Conservation (phyloP, 2,113 vertebrate genomes). For the Entelurus aequoreus region DNA sequence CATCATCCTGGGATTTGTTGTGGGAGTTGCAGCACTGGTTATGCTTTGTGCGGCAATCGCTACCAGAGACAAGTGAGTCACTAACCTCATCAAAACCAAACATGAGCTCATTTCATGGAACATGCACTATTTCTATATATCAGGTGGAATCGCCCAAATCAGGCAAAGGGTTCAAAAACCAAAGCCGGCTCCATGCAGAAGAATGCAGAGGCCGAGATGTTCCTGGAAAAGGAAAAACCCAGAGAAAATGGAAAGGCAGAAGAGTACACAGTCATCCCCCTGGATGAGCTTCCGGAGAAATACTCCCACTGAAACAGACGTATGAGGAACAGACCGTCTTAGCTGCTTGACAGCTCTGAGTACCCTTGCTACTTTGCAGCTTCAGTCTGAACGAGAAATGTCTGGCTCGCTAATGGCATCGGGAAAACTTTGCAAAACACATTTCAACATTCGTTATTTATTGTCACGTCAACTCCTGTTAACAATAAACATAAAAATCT, state of each 20-base stretch:
- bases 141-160: slow-evolving; percentile 50
- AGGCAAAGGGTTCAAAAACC: not conserved
- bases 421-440: slow-evolving; percentile 5
- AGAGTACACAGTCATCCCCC: slow-evolving; percentile 57
- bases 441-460: slow-evolving; percentile 24
- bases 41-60: slow-evolving; percentile 50
- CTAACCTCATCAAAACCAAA: not conserved
- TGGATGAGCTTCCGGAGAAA: slow-evolving; percentile 45
- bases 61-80: slow-evolving; percentile 61
- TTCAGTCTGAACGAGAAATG: not conserved
- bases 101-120: not conserved
- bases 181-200: slow-evolving; percentile 22
- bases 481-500: not conserved
- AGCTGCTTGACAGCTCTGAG: slow-evolving; percentile 1
- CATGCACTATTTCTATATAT: not conserved
- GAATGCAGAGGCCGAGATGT: slow-evolving; percentile 48
- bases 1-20: slow-evolving; percentile 53
- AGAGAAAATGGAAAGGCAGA: slow-evolving; percentile 32
- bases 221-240: slow-evolving; percentile 37
- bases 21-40: slow-evolving; percentile 43
- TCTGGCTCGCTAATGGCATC: not conserved
- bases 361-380: not conserved
- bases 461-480: slow-evolving; percentile 5
- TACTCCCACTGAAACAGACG: slow-evolving; percentile 24
- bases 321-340: slow-evolving; percentile 3